Percentiles rank a stretch among this genome's conserved stretches.
Conservation (phyloP, 1,140 invertebrate genomes). For the Drosophila ohnishii region DNA sequence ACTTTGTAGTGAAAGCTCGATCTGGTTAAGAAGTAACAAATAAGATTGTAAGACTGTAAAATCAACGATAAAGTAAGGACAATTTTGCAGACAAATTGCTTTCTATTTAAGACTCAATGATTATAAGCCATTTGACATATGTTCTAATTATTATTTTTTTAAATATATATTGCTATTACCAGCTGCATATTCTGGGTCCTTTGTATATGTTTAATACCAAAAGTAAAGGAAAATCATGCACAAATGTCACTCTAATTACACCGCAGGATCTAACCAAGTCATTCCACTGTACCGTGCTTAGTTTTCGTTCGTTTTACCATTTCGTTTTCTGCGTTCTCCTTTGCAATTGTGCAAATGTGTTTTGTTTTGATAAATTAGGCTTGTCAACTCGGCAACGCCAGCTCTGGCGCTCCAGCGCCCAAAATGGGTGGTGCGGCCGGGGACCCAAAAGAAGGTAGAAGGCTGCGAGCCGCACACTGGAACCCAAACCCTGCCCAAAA, state of each 20-base stretch:
- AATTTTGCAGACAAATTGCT: neutral
- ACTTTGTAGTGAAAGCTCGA: too few species aligned
- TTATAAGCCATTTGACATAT: neutral
- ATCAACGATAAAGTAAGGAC: neutral
- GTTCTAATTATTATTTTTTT: neutral
- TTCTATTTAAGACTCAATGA: neutral
- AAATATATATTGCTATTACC: too few species aligned
- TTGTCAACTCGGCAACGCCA: conserved; percentile 76
- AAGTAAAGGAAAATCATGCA: neutral
- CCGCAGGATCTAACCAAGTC: conserved; percentile 11
- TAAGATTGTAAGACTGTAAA: too few species aligned
- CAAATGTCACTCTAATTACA: conserved; percentile 3
- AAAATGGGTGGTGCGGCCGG: conserved; percentile 10
- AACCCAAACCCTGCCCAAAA: conserved; percentile 30
- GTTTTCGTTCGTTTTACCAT: conserved; percentile 55
- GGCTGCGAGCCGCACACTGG: conserved; percentile 53
- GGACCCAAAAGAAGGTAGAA: conserved; percentile 19
- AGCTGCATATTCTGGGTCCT: neutral
- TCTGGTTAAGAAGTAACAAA: too few species aligned
- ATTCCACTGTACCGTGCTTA: conserved; percentile 41
- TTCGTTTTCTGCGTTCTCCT: conserved; percentile 76
- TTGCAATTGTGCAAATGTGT: conserved; percentile 81
- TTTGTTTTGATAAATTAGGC: conserved; percentile 82
- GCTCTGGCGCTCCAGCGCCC: conserved; percentile 18
- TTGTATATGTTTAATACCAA: neutral